phyloP scores from a whole-genome alignment of 2,113 vertebrate species.

The Hepsetus odoe region DNA sequence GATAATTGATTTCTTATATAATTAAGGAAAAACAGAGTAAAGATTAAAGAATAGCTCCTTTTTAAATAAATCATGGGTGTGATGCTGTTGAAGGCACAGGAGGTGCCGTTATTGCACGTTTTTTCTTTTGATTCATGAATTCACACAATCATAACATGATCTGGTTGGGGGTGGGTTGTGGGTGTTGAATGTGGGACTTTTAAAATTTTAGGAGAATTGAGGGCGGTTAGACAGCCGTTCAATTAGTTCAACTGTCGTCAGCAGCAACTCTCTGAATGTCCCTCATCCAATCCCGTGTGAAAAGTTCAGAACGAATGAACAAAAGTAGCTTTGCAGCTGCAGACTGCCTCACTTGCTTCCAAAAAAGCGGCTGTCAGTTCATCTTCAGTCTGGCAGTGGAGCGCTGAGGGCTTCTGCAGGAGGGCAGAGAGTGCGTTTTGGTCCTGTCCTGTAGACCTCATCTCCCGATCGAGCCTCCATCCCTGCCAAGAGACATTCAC shows the following conservation, averaged over 20 bases:
- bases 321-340: constrained; percentile 51
- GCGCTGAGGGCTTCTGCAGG: constrained; percentile 30
- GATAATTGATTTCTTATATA: too few species aligned
- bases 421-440: not conserved
- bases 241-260: constrained; percentile 42
- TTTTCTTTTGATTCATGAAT: not conserved
- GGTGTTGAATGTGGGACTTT: not conserved
- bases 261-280: constrained; percentile 27
- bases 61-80: too few species aligned
- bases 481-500: constrained; percentile 56
- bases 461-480: constrained; percentile 29
- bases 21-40: too few species aligned
- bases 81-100: too few species aligned
- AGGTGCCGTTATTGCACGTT: too few species aligned
- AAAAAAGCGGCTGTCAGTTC: constrained; percentile 16
- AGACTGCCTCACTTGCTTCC: constrained; percentile 3
- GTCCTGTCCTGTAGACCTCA: constrained; percentile 10
- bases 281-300: constrained; percentile 39
- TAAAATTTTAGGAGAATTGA: not conserved
- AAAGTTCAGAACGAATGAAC: constrained; percentile 42
- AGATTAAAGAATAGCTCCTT: too few species aligned
- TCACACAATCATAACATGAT: too few species aligned
- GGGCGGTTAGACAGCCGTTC: constrained; percentile 29
- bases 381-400: constrained; percentile 42
- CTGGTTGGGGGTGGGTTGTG: too few species aligned